Base-by-base conservation (phyloP, 2,113 vertebrate species). In the Miniopterus natalensis region DNA sequence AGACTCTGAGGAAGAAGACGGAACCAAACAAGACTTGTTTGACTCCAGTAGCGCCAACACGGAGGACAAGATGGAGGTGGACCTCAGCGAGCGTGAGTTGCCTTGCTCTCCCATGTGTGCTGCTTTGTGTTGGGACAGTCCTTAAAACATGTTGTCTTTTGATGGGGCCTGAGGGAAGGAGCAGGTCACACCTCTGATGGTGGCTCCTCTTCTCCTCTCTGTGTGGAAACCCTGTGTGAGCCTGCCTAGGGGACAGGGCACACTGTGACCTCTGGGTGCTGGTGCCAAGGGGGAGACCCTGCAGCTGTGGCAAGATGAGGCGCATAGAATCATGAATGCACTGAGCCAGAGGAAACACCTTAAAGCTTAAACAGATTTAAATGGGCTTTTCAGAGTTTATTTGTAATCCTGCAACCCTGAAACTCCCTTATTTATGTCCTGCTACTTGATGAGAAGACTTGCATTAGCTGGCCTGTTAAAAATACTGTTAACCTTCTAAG, bases 1-100 rank as follows among this genome's bases (percentile, higher is more conserved):
- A 61, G 99, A 99, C 97, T 99, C 99, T 0, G 99, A 99, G 97
- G 99, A 99, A n/a, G 99, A 99, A 91, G 99, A 99, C 84, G 99
- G 98, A 89, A 83, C 98, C 3, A 99, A 99, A 94, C 99, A 99
- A 88, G 99, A 99, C 93, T 89, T 99, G 4, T 99, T 99, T 63
- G 99, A 99, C 71, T 97, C 99, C 0, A 98, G 97, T 11, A 98
- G 98, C 51, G 96, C 98, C 84, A 98, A 83, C 84, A 92, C 98
- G 3, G 99, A 99, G 88, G 99, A 99, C 97, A 98, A 99, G 84
- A 99, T 99, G 99, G 99, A 99, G 95, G 99, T 99, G 29, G 99
- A 99, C 95, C 96, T 99, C 90, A 99, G 95, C 96, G 98, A 98
- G 97, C 98, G 98, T 99, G 97, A 2, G 98, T 98, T 9, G 0